Conservation (phyloP, 1,140 invertebrate genomes). For the Trichoplusia ni region DNA sequence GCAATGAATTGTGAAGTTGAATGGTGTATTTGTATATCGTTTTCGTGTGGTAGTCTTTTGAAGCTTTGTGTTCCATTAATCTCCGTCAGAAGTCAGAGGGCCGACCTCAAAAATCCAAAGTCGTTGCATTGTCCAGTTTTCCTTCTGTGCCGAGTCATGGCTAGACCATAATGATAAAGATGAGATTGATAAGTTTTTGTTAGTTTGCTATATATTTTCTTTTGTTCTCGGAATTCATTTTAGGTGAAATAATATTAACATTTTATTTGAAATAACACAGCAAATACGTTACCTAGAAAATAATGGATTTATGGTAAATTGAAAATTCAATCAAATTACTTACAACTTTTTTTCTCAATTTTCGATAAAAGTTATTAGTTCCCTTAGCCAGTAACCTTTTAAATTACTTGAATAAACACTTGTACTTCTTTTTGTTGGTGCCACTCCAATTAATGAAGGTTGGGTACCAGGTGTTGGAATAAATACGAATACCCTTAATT, state of each 20-base stretch:
- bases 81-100: conserved; percentile 35
- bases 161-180: conserved; percentile 9
- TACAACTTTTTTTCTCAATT: no score
- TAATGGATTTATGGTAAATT: no score
- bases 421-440: no score
- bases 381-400: no score
- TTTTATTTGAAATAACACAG: no score
- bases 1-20: neutral
- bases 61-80: conserved; percentile 28
- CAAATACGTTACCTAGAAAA: no score
- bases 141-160: conserved; percentile 30
- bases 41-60: conserved; percentile 14
- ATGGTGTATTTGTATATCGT: neutral
- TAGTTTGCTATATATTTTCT: conserved; percentile 20
- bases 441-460: no score
- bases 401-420: no score
- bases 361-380: no score
- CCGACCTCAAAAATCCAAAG: conserved; percentile 26
- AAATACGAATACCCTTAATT: no score
- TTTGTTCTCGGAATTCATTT: neutral
- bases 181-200: conserved; percentile 28
- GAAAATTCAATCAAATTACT: no score
- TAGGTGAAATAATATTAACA: conserved; percentile 3
- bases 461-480: no score
- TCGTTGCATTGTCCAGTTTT: conserved; percentile 30